Conservation (phyloP, 2,797 vertebrate species). For the Pseudocheirus occidentalis region DNA sequence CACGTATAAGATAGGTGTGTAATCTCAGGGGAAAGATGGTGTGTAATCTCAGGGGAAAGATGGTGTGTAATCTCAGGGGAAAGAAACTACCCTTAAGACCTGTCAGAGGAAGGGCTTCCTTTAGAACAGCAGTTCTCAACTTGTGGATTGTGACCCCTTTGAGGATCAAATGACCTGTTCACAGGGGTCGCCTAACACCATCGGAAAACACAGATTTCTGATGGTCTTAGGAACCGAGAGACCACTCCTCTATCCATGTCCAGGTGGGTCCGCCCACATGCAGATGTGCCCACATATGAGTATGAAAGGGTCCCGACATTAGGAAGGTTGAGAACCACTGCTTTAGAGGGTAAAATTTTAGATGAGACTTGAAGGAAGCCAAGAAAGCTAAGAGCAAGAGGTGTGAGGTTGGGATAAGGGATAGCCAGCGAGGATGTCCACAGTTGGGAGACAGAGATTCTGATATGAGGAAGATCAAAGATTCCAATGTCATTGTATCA, state of each 20-base stretch:
- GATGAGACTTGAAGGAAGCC: background rate
- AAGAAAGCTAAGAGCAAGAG: background rate
- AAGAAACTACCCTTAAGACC: background rate
- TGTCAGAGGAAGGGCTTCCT: background rate
- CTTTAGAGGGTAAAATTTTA: background rate
- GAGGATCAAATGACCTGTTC: too few relatives aligned
- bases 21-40: background rate
- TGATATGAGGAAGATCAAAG: background rate
- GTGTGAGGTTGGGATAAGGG: background rate
- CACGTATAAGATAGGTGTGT: background rate
- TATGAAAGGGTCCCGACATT: too few relatives aligned
- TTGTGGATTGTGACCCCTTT: too few relatives aligned
- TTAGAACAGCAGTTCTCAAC: background rate
- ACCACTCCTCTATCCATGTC: too few relatives aligned
- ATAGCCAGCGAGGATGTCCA: background rate
- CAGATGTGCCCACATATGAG: too few relatives aligned
- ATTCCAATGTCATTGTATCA: background rate
- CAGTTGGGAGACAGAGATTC: background rate
- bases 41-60: background rate
- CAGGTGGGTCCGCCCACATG: too few relatives aligned
- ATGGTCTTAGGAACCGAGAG: too few relatives aligned
- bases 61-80: background rate
- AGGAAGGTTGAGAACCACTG: too few relatives aligned
- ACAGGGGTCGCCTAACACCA: too few relatives aligned
- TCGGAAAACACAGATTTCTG: too few relatives aligned